phyloP scores from a whole-genome alignment of 2,113 vertebrate species.

The Dryoscopus gambensis region DNA sequence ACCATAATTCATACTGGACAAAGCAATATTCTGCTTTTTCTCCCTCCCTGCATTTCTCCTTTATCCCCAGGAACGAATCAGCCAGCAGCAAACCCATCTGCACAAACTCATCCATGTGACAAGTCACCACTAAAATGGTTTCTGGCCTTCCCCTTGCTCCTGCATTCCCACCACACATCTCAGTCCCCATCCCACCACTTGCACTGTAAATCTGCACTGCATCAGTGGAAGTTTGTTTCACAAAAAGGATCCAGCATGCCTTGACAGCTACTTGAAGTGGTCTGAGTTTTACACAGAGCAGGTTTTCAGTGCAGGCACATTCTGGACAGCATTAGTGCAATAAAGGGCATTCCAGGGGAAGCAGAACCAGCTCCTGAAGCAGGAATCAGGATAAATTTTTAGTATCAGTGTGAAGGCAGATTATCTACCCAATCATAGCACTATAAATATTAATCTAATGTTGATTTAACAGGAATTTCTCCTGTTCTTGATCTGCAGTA shows the following conservation, averaged over 20 bases:
- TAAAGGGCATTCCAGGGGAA: neutral
- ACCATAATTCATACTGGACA: neutral
- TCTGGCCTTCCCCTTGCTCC: neutral
- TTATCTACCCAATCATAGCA: neutral
- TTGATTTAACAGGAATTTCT: neutral
- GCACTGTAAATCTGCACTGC: neutral
- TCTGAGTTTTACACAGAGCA: neutral
- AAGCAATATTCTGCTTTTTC: neutral
- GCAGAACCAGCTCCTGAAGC: neutral
- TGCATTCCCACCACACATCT: neutral
- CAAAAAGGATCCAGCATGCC: neutral
- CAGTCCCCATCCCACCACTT: neutral
- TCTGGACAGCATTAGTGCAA: neutral
- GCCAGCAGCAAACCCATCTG: neutral
- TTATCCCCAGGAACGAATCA: neutral
- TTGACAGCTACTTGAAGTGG: neutral
- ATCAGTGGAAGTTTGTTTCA: neutral
- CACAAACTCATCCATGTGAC: neutral
- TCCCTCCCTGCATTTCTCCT: neutral
- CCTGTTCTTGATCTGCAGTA: neutral
- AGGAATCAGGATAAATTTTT: neutral
- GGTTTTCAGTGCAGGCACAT: neutral
- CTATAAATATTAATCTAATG: neutral
- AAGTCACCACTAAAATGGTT: neutral
- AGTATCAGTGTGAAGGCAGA: neutral